These are phyloP conservation scores for Molossus alvarezi DNA, from an alignment of 2,797 vertebrate species.

Conservation along the genomic window DNA sequence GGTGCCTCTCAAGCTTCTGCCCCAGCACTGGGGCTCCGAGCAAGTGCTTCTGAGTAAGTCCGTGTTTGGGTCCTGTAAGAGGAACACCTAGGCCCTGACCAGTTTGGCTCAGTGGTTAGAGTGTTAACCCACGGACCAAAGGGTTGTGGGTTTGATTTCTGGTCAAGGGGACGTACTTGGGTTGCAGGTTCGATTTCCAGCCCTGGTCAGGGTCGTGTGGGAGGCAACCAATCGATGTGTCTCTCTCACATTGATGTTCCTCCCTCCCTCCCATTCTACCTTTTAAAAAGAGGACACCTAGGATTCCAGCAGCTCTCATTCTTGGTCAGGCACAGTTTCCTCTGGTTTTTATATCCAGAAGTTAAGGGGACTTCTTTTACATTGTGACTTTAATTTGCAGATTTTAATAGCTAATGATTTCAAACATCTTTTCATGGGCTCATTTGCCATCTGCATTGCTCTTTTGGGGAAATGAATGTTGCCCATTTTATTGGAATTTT, in stretches of 20 bases:
- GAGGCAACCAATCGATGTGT: too few relatives aligned
- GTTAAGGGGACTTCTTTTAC: background rate
- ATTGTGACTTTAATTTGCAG: background rate
- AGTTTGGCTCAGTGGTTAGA: too few relatives aligned
- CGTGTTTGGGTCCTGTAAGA: background rate
- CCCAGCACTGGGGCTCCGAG: background rate
- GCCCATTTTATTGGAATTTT: background rate
- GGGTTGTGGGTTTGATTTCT: too few relatives aligned
- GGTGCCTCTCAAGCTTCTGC: background rate
- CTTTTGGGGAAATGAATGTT: background rate
- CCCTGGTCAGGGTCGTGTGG: too few relatives aligned
- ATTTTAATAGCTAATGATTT: background rate
- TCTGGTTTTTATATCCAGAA: background rate
- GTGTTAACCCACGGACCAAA: too few relatives aligned
- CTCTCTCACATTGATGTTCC: too few relatives aligned
- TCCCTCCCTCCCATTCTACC: too few relatives aligned
- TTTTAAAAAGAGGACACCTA: too few relatives aligned
- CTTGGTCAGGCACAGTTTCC: background rate
- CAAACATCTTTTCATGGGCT: background rate
- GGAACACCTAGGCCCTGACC: background rate
- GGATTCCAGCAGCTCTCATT: background rate
- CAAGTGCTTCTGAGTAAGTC: background rate
- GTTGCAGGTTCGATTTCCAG: too few relatives aligned
- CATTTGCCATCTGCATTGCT: background rate
- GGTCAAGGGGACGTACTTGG: too few relatives aligned